Evolutionary conservation across 1,140 invertebrate genomes (phyloP).

Genomic region (Drosophila ironensis): DNA sequence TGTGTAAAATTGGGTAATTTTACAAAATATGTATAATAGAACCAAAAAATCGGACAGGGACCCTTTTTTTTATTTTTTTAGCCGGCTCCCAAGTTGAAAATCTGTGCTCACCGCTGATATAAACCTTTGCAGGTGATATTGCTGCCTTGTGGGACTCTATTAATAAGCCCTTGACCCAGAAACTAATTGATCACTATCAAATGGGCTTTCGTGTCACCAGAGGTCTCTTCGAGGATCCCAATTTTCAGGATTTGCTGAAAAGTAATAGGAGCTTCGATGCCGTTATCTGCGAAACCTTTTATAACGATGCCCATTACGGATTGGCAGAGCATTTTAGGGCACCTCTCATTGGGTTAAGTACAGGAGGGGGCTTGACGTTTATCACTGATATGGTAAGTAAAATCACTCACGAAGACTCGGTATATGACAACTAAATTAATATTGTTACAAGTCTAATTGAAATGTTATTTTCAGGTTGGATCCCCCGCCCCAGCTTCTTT

Average conservation of each 20-base stretch:
- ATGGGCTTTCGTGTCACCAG: constrained; percentile 42
- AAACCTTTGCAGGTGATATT: constrained; percentile 21
- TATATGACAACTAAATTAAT: not conserved
- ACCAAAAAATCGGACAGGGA: no score
- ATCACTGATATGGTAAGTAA: constrained; percentile 67
- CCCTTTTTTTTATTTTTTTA: no score
- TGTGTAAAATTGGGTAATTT: no score
- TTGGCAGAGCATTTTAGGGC: constrained; percentile 73
- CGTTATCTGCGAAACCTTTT: constrained; percentile 72
- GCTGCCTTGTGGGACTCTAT: constrained; percentile 35
- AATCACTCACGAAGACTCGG: no score
- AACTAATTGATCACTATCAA: constrained; percentile 40
- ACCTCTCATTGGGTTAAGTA: constrained; percentile 68
- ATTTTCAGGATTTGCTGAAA: constrained; percentile 22
- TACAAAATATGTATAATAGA: no score
- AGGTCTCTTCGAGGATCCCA: constrained; percentile 25
- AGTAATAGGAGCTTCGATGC: constrained; percentile 63
- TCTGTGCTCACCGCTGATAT: no score
- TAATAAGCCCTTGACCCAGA: constrained; percentile 18
- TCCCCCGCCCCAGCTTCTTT: constrained; percentile 66
- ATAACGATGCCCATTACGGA: constrained; percentile 70
- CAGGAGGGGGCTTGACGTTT: constrained; percentile 67
- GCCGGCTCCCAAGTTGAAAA: no score
- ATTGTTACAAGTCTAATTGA: not conserved
- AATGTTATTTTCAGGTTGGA: constrained; percentile 54